Conservation (phyloP, 2,113 vertebrate species). For the Junco hyemalis region DNA sequence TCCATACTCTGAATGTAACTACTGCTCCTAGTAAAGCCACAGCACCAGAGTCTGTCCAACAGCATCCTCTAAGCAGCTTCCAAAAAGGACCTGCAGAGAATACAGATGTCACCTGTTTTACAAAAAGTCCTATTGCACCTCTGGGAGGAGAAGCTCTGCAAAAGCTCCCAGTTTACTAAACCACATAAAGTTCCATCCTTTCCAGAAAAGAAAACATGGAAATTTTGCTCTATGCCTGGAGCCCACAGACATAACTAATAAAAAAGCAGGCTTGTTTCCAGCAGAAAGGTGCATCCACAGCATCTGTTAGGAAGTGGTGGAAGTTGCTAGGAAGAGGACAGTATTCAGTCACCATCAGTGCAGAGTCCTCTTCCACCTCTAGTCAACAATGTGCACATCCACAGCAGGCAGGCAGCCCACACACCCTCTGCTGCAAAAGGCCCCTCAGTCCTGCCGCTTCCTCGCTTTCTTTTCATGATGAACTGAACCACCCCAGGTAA, state of each 20-base stretch:
- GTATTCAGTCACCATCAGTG: background rate
- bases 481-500: background rate
- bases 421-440: background rate
- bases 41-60: background rate
- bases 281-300: background rate
- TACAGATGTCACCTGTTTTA: background rate
- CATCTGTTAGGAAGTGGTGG: background rate
- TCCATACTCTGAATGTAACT: background rate
- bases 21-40: background rate
- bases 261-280: background rate
- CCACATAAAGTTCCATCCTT: background rate
- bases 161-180: background rate
- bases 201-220: background rate
- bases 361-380: background rate
- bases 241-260: background rate
- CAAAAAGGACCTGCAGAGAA: background rate
- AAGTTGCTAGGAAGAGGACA: background rate
- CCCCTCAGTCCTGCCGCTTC: background rate
- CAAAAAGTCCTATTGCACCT: background rate
- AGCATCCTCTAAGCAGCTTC: background rate
- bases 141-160: background rate
- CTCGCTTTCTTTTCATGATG: fast-evolving
- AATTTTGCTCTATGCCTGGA: background rate
- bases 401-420: background rate
- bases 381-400: fast-evolving